These are phyloP conservation scores for Lysiphlebus fabarum DNA, from an alignment of 1,140 invertebrate species.

Conservation along the genomic window DNA sequence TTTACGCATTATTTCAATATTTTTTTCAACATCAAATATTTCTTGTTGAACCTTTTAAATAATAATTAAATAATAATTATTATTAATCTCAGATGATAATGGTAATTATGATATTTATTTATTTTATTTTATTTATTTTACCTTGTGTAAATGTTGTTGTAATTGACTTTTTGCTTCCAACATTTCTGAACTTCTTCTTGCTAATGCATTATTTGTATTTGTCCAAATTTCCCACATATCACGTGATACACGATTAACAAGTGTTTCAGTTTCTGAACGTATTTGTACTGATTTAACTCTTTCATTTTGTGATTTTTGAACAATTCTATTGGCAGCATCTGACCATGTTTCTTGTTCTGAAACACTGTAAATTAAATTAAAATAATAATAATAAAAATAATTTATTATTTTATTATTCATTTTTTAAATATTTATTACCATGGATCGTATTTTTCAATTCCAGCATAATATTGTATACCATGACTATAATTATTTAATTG, in stretches of 20 bases:
- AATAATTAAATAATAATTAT: conserved; percentile 2
- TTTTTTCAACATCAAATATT: conserved; percentile 65
- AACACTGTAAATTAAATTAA: conserved; percentile 49
- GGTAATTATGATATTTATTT: not conserved
- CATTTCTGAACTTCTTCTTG: conserved; percentile 72
- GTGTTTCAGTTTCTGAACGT: conserved; percentile 72
- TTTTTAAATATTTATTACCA: conserved; percentile 57
- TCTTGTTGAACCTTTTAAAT: conserved; percentile 60
- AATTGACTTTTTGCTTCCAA: conserved; percentile 84
- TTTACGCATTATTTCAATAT: conserved; percentile 62
- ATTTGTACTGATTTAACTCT: conserved; percentile 77
- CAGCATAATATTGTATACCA: conserved; percentile 85
- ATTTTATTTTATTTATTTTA: conserved; percentile 29
- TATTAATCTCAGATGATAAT: not conserved
- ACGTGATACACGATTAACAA: conserved; percentile 76
- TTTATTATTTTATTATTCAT: not conserved
- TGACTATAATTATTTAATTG: conserved; percentile 81
- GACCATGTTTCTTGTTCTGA: conserved; percentile 84
- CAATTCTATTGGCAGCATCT: conserved; percentile 76
- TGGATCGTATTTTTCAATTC: conserved; percentile 86
- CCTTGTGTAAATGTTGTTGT: conserved; percentile 66
- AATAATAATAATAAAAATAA: not conserved
- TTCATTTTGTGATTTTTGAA: conserved; percentile 81
- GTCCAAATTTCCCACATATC: conserved; percentile 92
- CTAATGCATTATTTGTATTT: conserved; percentile 76